Conservation (phyloP, 2,113 vertebrate genomes). For the Saguinus imperator region DNA sequence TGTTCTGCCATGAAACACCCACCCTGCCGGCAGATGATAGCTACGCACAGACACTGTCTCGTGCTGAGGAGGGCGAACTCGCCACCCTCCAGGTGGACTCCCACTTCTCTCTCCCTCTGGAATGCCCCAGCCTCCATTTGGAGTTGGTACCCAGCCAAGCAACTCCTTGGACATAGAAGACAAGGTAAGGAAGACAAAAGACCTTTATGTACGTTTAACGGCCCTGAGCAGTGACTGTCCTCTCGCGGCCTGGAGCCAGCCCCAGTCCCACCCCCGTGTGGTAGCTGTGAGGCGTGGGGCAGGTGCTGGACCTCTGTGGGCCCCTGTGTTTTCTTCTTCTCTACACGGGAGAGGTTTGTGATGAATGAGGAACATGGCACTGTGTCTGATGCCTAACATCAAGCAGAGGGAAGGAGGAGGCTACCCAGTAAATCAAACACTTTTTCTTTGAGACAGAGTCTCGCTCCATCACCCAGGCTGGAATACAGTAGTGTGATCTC, state of each 20-base stretch:
- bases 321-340: background rate
- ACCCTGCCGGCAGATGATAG: rapidly evolving
- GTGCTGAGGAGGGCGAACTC: rapidly evolving
- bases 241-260: background rate
- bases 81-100: too few species aligned
- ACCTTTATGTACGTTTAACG: background rate
- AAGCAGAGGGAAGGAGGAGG: too few species aligned
- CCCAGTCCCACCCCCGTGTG: background rate
- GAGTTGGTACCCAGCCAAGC: background rate
- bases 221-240: too few species aligned
- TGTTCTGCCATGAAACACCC: background rate
- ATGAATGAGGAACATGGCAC: rapidly evolving
- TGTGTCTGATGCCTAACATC: rapidly evolving
- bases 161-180: background rate
- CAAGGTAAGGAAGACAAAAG: background rate
- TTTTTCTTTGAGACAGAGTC: too few species aligned
- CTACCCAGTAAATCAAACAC: too few species aligned
- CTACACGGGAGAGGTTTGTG: rapidly evolving
- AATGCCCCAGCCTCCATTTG: rapidly evolving
- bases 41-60: rapidly evolving
- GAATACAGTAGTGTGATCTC: too few species aligned
- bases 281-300: too few species aligned
- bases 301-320: background rate
- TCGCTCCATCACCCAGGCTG: too few species aligned
- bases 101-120: rapidly evolving